These are phyloP conservation scores for Achlya flavicornis DNA, from an alignment of 2,888 invertebrate genomes.

Conservation along the genomic window DNA sequence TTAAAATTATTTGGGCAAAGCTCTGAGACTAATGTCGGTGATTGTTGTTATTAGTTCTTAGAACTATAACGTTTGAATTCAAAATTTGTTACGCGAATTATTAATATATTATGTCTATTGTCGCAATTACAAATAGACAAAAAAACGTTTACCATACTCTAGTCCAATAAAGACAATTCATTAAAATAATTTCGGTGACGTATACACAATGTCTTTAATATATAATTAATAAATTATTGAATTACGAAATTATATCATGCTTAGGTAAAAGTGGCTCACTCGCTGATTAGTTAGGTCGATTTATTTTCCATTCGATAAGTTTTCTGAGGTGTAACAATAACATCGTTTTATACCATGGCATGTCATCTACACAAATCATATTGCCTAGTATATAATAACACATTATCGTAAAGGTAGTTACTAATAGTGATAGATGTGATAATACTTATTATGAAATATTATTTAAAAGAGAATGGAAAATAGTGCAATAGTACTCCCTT, in stretches of 20 bases:
- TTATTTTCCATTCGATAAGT: constrained; percentile 40
- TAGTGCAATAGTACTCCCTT: constrained; percentile 60
- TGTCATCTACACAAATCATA: not conserved
- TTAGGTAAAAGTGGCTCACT: constrained; percentile 47
- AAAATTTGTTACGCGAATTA: constrained; percentile 41
- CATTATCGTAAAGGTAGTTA: constrained; percentile 43
- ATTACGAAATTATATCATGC: constrained; percentile 35
- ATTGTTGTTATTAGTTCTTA: constrained; percentile 60
- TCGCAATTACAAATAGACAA: constrained; percentile 56
- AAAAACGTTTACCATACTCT: constrained; percentile 74
- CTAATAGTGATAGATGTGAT: constrained; percentile 68
- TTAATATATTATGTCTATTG: constrained; percentile 47
- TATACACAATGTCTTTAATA: constrained; percentile 33
- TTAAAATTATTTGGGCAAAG: constrained; percentile 47
- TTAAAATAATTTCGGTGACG: constrained; percentile 43
- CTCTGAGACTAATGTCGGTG: constrained; percentile 35
- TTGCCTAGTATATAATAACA: constrained; percentile 35
- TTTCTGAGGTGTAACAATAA: constrained; percentile 27
- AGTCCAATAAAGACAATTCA: constrained; percentile 72
- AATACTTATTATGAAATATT: constrained; percentile 64
- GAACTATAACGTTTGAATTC: constrained; percentile 54
- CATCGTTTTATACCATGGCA: constrained; percentile 30
- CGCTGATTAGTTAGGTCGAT: constrained; percentile 39
- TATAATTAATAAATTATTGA: constrained; percentile 44
- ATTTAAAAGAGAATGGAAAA: constrained; percentile 59